phyloP scores from a whole-genome alignment of 2,113 vertebrate genomes.

The Lepus europaeus region DNA sequence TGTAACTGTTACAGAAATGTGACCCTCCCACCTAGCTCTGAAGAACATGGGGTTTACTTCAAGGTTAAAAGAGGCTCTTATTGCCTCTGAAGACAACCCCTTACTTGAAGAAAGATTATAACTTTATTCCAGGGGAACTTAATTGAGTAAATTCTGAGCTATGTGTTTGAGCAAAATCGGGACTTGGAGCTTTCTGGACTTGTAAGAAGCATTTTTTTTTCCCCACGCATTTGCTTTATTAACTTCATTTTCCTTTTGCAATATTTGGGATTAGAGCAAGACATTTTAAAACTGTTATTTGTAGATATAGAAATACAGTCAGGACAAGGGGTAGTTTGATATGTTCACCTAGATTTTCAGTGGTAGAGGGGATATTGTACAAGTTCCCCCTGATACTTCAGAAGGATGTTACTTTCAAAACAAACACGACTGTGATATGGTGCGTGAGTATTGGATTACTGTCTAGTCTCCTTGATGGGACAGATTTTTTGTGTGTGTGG shows the following conservation, averaged over 20 bases:
- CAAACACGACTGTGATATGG: neutral
- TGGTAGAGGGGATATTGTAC: neutral
- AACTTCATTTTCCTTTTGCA: conserved; percentile 33
- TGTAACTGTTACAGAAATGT: conserved; percentile 22
- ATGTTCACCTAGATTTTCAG: conserved; percentile 45
- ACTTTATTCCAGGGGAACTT: neutral
- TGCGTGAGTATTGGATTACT: neutral
- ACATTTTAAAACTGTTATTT: neutral
- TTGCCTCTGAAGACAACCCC: neutral
- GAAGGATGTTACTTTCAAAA: conserved; percentile 31
- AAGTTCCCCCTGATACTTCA: neutral
- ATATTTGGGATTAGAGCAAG: conserved; percentile 47
- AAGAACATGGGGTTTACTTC: conserved; percentile 44
- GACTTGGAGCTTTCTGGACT: conserved; percentile 10
- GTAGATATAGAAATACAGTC: neutral
- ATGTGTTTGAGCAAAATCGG: neutral
- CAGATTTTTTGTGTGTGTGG: neutral
- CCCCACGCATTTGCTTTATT: neutral
- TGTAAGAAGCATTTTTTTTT: neutral
- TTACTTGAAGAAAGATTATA: conserved; percentile 46
- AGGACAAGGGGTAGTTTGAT: conserved; percentile 25
- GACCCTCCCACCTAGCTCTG: neutral
- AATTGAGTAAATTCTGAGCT: neutral
- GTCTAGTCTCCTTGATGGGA: neutral
- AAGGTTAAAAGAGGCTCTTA: neutral